Percentiles rank a stretch among this genome's conserved stretches.
phyloP scores from a whole-genome alignment of 2,888 invertebrate species.

The Diplazon laetatorius region DNA sequence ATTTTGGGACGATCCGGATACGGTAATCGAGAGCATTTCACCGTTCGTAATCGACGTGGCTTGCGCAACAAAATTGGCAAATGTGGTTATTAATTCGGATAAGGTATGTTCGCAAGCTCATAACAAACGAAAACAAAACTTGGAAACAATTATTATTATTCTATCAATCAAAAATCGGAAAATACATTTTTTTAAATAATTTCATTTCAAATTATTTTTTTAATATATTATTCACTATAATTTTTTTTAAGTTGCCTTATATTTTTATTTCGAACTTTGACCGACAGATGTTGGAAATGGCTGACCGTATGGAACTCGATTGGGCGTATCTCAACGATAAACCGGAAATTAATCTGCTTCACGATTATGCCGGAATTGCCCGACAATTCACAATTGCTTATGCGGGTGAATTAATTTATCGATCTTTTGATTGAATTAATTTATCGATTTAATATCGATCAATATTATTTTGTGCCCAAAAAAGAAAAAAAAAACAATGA shows the following conservation, averaged over 20 bases:
- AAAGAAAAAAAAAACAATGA: no score
- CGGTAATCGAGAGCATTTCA: conserved; percentile 37
- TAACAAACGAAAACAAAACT: no score
- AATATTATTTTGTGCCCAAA: no score
- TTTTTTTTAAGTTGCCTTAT: no score
- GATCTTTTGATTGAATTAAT: no score
- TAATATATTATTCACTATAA: no score
- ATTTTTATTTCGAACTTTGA: no score
- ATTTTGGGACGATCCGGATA: conserved; percentile 26
- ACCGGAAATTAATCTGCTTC: conserved; percentile 33
- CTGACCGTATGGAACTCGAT: conserved; percentile 38
- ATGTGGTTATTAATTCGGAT: conserved; percentile 22
- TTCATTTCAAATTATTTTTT: no score
- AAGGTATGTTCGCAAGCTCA: conserved; percentile 45
- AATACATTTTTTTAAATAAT: no score
- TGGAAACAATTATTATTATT: no score
- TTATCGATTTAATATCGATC: no score
- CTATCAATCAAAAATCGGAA: no score
- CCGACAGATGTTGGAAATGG: conserved; percentile 39
- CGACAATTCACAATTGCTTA: conserved; percentile 52
- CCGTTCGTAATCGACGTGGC: conserved; percentile 40
- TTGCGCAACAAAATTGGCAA: conserved; percentile 37
- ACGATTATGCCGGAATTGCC: conserved; percentile 35
- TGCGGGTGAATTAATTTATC: conserved; percentile 27
- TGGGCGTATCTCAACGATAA: conserved; percentile 34